Base-by-base conservation (phyloP, 2,888 invertebrate species). In the Agrochola lychnidis region DNA sequence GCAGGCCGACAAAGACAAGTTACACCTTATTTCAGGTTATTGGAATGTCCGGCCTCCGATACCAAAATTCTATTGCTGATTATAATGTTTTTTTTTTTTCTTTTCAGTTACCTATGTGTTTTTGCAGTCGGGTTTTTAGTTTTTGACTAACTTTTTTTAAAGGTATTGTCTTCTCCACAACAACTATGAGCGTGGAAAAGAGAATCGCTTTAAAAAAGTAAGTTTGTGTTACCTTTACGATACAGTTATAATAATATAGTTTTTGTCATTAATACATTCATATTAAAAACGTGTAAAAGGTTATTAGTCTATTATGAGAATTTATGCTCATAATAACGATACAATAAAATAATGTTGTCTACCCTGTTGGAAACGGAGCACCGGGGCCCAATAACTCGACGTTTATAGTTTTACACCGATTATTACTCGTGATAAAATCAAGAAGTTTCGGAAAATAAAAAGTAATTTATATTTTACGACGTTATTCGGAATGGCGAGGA, bases 271-370 rank as follows among this genome's bases (percentile, higher is more conserved):
- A 76, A 78, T 78, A 63, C 51, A 79, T 83, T 82, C 77, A 70
- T 79, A 87, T 83, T 82, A 82, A 74, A 83, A 82, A 78, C 77
- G 69, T 70, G 82, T 85, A 81, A 85, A 82, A 87, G 70, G 80
- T 86, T 87, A 85, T 86, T 82, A 80, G 88, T 73, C 74, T 71
- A 82, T 84, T 83, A 73, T 40, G 69, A 67, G 53, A 81, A 83
- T 83, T 80, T 86, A 79, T 87, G 48, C 74, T 81, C 61, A 45
- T 80, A 81, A 36, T 79, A 72, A 78, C 69, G 78, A 81, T 64
- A 86, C 78, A 75, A 81, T 84, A 83, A 87, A n/a, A n/a, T n/a
- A n/a, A 70, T 63, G 48, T 59, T 62, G 76, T 73, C 70, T 63
- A 61, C 76, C 76, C 69, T 70, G 56, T 63, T 30, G 63, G 67